Conservation (phyloP, 1,140 invertebrate genomes). For the Drosophila pectinifera region DNA sequence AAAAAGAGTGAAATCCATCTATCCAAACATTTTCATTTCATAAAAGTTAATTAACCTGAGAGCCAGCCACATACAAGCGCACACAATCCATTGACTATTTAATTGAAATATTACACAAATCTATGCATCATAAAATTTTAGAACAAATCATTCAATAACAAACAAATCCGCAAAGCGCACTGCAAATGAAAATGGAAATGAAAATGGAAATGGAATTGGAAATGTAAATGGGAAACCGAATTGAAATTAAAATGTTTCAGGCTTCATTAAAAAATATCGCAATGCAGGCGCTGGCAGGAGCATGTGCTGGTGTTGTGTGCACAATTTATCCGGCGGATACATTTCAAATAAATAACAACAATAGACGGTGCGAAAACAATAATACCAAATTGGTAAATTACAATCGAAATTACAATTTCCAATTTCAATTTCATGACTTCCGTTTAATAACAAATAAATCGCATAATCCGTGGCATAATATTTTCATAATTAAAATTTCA, state of each 20-base stretch:
- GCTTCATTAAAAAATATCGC: slow-evolving; percentile 78
- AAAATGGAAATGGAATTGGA: slow-evolving; percentile 36
- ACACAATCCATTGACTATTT: slow-evolving; percentile 70
- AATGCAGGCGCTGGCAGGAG: slow-evolving; percentile 9
- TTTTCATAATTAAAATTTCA: slow-evolving; percentile 84
- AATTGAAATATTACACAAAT: slow-evolving; percentile 82
- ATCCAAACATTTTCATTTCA: slow-evolving; percentile 52
- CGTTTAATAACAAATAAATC: slow-evolving; percentile 84
- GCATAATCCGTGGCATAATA: slow-evolving; percentile 82
- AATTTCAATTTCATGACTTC: slow-evolving; percentile 79
- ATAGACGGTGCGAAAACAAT: slow-evolving; percentile 54
- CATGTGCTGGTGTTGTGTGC: slow-evolving; percentile 31
- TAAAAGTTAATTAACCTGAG: slow-evolving; percentile 56
- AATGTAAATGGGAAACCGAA: slow-evolving; percentile 39
- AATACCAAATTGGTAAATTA: slow-evolving; percentile 69
- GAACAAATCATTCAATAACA: slow-evolving; percentile 73
- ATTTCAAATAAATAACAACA: slow-evolving; percentile 80
- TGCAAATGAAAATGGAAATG: slow-evolving; percentile 3
- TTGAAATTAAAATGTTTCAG: slow-evolving; percentile 74
- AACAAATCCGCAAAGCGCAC: slow-evolving; percentile 46
- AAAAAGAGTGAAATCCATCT: slow-evolving; percentile 48
- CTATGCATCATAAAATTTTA: slow-evolving; percentile 76
- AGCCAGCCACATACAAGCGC: too few relatives aligned
- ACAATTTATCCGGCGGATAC: slow-evolving; percentile 78
- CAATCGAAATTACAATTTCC: slow-evolving; percentile 70